Evolutionary conservation across 92 coral and sea anemone genomes (phyloP), one percentile per base, ranked within the genome.

Genomic region (Epizoanthus scotinus): DNA sequence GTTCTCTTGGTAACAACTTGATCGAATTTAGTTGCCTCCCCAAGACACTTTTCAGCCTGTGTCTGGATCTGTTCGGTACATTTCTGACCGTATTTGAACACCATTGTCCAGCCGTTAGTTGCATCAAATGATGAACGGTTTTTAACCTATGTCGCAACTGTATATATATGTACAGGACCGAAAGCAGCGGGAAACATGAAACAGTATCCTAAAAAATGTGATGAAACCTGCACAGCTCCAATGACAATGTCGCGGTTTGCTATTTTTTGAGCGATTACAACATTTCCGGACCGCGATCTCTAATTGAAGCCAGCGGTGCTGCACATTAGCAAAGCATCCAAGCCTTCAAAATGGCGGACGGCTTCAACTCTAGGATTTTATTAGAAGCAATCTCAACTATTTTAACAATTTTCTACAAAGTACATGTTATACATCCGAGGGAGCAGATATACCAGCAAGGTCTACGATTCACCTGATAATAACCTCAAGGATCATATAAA

Each of bases 51-150:
- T 81, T 95, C 88, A 27, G 98, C 98, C 75, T 91, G 95, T 3
- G 92, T 82, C 57, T 91, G 94, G 68, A 95, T 95, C 57, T 95
- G 98, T 49, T 95, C 98, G 0, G 98, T 90, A 62, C 98, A 95
- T 73, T 95, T 92, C 73, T 90, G 93, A 34, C 98, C 97, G 78
- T 90, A 91, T 53, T 95, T 87, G 70, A 95, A 90, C 55, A 91
- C 92, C 98, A 90, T 95, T 15, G 60, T 71, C 47, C 13, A 55
- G 52, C 60, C 55, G 74, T 55, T 34, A 62, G 31, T 42, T 21
- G 57, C 36, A 10, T 5, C 67, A 24, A 81, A 67, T 65, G 47
- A 67, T 75, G 22, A 40, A 36, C 34, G 42, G 56, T 54, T 75
- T 26, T 60, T 24, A 49, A 75, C 21, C 61, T 68, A 75, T 75